Evolutionary conservation across 2,888 invertebrate genomes (phyloP), one percentile per base, ranked within the genome.

Genomic region (Lasioglossum marginatum): DNA sequence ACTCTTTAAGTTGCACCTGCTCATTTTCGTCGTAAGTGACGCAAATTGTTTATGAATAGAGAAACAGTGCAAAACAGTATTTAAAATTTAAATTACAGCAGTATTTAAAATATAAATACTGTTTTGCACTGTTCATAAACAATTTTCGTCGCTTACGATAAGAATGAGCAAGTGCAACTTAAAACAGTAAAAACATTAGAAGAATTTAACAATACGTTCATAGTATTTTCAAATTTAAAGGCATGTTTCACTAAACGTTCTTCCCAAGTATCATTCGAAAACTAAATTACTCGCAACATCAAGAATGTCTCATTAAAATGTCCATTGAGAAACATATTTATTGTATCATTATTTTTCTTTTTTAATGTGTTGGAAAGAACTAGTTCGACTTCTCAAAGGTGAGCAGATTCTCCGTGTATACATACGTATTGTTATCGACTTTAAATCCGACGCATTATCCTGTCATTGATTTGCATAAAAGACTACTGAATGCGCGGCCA

Each of bases 401-500:
- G n/a, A 60, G 16, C 3, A 31, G 12, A n/a, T 43, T 19, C 2
- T 48, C 4, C 19, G 23, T 16, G 23, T 57, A 37, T 14, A 16
- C 5, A 37, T 14, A 16, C 5, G 8, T 8, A 43, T 76, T 12
- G n/a, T 16, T 10, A 31, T n/a, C 48, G 37, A 27, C 19, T 19
- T n/a, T 2, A 52, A 48, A 70, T 40, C 27, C 19, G 16, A 12
- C 8, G 37, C 37, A 19, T 45, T 23, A 19, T 19, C 16, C 45
- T 23, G 31, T 70, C 19, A 72, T 75, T 45, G 78, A 76, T 43
- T 43, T 48, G 71, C 71, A 77, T 77, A 77, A 79, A 76, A 87
- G 80, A 63, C 63, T 68, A 68, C 75, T 63, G 73, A 79, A 27
- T 71, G 71, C 68, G 60, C 72, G 52, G 78, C 74, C 82, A 80